phyloP scores from a whole-genome alignment of 2,113 vertebrate species.

The Nothoprocta perdicaria region DNA sequence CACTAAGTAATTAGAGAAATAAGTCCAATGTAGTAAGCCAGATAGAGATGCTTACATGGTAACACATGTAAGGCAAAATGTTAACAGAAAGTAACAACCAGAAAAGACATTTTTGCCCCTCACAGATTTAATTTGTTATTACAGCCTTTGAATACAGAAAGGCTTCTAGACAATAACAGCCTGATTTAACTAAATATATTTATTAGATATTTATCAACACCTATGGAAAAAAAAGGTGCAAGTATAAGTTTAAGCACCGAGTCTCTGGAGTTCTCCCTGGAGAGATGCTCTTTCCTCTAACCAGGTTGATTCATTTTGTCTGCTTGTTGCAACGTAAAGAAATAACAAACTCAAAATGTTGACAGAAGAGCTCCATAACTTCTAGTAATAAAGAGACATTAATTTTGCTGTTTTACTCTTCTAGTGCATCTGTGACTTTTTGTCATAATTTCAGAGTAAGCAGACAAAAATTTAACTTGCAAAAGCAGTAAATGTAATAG shows the following conservation, averaged over 20 bases:
- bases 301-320: neutral
- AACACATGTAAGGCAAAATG: neutral
- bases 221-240: neutral
- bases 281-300: neutral
- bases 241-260: neutral
- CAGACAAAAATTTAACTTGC: neutral
- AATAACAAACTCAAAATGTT: neutral
- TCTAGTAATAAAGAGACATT: neutral
- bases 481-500: neutral
- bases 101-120: neutral
- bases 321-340: neutral
- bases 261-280: neutral
- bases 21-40: accelerated
- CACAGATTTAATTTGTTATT: neutral
- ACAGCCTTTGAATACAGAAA: neutral
- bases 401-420: neutral
- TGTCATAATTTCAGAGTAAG: neutral
- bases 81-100: neutral
- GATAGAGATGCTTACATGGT: no score
- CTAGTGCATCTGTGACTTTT: neutral
- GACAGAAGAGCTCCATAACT: neutral
- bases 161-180: neutral
- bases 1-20: neutral
- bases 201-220: neutral
- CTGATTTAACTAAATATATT: neutral